Evolutionary conservation across 64 coral and sea anemone genomes (phyloP).

Genomic region (Platygyra sinensis): DNA sequence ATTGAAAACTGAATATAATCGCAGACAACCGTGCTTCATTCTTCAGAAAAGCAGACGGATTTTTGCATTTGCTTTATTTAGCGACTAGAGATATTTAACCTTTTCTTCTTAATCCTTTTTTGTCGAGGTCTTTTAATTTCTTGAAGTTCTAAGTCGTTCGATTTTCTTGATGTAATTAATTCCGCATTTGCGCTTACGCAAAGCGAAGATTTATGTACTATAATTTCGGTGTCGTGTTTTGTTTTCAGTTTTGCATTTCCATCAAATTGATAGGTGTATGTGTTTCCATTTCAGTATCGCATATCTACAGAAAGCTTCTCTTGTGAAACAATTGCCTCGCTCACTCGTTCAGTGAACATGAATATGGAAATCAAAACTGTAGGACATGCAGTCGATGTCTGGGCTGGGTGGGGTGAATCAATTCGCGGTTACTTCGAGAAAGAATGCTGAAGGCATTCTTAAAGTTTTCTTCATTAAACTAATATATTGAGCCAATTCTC

Average conservation of each 20-base stretch:
- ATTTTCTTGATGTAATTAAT: constrained; percentile 30
- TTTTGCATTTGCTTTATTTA: background rate
- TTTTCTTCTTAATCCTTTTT: background rate
- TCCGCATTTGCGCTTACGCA: background rate
- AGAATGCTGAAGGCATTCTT: constrained; percentile 20
- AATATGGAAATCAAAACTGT: background rate
- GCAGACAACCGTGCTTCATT: background rate
- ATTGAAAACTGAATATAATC: constrained; percentile 8
- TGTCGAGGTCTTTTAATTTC: background rate
- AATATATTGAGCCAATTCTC: constrained; percentile 31
- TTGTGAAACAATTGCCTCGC: background rate
- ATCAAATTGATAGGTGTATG: background rate
- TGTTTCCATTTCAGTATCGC: background rate
- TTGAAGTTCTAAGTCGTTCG: background rate
- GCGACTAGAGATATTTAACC: background rate
- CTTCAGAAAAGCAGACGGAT: background rate
- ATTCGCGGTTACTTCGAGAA: background rate
- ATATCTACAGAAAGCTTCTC: background rate
- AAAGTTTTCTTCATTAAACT: constrained; percentile 37
- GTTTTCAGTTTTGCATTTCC: background rate
- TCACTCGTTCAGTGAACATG: background rate
- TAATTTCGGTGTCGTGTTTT: background rate
- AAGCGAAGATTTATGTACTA: background rate
- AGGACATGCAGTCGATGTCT: background rate
- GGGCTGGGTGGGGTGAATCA: background rate